A percentile compares a stretch with the other conserved stretches of the same genome.
Conservation (phyloP, 2,797 vertebrate genomes). For the Mormyrops attenuatus region DNA sequence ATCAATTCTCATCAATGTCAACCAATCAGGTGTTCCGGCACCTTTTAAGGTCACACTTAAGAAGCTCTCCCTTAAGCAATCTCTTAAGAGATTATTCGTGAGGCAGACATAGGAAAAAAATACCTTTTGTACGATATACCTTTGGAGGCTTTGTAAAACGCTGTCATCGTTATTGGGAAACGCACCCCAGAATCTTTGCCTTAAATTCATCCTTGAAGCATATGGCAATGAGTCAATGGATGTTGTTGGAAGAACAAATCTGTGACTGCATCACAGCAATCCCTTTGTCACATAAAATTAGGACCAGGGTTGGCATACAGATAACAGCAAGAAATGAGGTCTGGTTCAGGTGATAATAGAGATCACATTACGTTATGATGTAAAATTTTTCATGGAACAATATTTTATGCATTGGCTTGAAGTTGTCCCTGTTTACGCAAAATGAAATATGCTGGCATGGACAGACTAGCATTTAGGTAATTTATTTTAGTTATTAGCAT, state of each 20-base stretch:
- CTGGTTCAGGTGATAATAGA: not conserved
- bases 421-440: not conserved
- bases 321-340: not conserved
- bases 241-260: not conserved
- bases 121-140: not conserved
- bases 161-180: not conserved
- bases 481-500: too few species aligned
- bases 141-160: not conserved
- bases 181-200: not conserved
- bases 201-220: not conserved
- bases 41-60: not conserved
- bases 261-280: not conserved
- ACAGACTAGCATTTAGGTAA: not conserved
- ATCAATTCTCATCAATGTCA: not conserved
- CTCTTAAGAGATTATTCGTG: not conserved
- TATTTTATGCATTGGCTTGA: not conserved
- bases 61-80: not conserved
- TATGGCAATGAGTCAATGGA: not conserved
- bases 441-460: not conserved
- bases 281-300: not conserved
- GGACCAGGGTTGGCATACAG: not conserved
- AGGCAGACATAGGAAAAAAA: not conserved
- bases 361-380: not conserved
- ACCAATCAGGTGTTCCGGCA: not conserved
- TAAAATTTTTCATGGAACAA: not conserved